These are phyloP conservation scores for Archips xylosteana DNA, from an alignment of 2,888 invertebrate genomes.

Conservation along the genomic window DNA sequence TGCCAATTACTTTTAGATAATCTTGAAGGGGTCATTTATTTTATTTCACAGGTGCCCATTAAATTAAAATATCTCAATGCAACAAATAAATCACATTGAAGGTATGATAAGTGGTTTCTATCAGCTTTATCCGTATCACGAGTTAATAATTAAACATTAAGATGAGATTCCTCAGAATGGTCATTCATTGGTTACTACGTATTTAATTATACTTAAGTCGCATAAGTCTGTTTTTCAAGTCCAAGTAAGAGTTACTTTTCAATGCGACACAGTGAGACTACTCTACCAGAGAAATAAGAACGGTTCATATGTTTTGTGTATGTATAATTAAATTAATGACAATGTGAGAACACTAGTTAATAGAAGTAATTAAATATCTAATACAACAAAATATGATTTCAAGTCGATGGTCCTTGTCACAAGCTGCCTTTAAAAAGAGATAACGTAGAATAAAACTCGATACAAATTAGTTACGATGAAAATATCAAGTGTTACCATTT, in stretches of 20 bases:
- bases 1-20: background rate
- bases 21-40: conserved; percentile 23
- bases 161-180: background rate
- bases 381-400: no score
- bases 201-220: background rate
- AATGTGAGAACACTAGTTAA: no score
- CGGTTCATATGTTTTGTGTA: no score
- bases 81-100: conserved; percentile 36
- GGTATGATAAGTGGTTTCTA: conserved; percentile 18
- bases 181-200: background rate
- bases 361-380: no score
- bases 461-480: background rate
- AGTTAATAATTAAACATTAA: conserved; percentile 7
- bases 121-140: conserved; percentile 13
- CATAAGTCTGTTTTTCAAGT: background rate
- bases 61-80: conserved; percentile 33
- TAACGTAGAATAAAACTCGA: background rate
- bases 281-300: no score
- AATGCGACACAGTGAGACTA: no score
- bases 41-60: conserved; percentile 32
- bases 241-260: background rate
- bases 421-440: no score
- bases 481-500: background rate
- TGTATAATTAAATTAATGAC: no score
- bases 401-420: no score